These are phyloP conservation scores for Tuberolachnus salignus DNA, from an alignment of 2,888 invertebrate genomes.

Conservation along the genomic window DNA sequence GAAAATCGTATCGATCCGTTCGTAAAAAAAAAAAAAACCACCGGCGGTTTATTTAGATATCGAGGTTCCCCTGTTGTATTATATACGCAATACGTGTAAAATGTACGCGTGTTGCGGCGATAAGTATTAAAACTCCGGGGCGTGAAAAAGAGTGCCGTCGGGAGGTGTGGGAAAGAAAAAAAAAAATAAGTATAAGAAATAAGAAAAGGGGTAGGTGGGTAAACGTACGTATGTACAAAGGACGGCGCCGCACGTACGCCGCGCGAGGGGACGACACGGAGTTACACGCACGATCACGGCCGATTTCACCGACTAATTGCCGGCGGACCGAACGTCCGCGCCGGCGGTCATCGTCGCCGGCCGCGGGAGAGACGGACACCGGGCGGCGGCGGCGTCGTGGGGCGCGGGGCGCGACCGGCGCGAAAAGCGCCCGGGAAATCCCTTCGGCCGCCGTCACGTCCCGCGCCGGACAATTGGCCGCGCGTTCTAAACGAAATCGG, in stretches of 20 bases:
- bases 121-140: conserved; percentile 27
- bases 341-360: conserved; percentile 2
- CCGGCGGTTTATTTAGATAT: too few relatives aligned
- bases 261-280: neutral
- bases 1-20: too few relatives aligned
- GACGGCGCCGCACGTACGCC: neutral
- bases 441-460: conserved; percentile 42
- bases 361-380: neutral
- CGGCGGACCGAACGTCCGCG: conserved; percentile 38
- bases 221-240: neutral
- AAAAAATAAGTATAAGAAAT: conserved; percentile 22
- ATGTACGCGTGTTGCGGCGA: neutral
- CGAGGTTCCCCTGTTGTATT: too few relatives aligned
- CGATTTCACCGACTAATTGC: conserved; percentile 55
- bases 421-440: neutral
- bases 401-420: neutral
- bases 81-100: too few relatives aligned
- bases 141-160: too few relatives aligned
- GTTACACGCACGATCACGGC: conserved; percentile 49
- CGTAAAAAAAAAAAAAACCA: too few relatives aligned
- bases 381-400: neutral
- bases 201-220: conserved; percentile 31
- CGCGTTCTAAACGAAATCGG: conserved; percentile 42
- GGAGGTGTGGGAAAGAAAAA: conserved; percentile 33
- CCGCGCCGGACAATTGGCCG: conserved; percentile 41